Evolutionary conservation across 2,797 vertebrate species (phyloP), one percentile per base, ranked within the genome.

Genomic region (Falco biarmicus): DNA sequence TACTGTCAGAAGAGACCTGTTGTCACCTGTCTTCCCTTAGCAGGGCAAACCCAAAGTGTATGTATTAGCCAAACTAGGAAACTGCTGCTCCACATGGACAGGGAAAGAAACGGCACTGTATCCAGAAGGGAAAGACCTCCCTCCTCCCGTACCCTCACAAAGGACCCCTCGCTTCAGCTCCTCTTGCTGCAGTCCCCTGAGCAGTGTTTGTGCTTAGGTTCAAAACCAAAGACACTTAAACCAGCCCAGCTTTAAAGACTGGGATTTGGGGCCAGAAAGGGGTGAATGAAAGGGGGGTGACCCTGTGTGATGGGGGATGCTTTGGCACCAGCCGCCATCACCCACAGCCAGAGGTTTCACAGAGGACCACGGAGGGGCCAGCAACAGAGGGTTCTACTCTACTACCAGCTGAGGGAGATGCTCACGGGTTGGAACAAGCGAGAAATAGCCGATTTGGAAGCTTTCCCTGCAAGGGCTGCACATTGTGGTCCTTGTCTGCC

Each of bases 131-230:
- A 63, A 90, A 74, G 1, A 7, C 1, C 34, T 56, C 43, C 18
- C 12, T 56, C 34, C 50, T 31, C 21, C 75, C 1, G 0, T 17
- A 31, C 11, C 9, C 34, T 39, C 34, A 4, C 0, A 1, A 73
- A 68, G 76, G 41, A 14, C n/a, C 43, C 20, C 29, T 56, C 1
- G 0, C 59, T n/a, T 48, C 34, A 17, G 3, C 34, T 18, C 39
- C 31, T 20, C 64, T 26, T 22, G 15, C 77, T 51, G 28, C 75
- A 39, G 31, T 13, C 43, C 61, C 57, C 34, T 13, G 1, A 43
- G 28, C 3, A 25, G 6, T 6, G 24, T 15, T 64, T 24, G 25
- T 39, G 71, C 77, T 64, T 20, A 4, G n/a, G 24, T 15, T 8
- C 43, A 11, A 69, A 53, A 61, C 3, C 15, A 48, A 87, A 76